Evolutionary conservation across 35 echinoderm and acorn worm species (phyloP), one percentile per base, ranked within the genome.

Genomic region (Holothuria glaberrima): DNA sequence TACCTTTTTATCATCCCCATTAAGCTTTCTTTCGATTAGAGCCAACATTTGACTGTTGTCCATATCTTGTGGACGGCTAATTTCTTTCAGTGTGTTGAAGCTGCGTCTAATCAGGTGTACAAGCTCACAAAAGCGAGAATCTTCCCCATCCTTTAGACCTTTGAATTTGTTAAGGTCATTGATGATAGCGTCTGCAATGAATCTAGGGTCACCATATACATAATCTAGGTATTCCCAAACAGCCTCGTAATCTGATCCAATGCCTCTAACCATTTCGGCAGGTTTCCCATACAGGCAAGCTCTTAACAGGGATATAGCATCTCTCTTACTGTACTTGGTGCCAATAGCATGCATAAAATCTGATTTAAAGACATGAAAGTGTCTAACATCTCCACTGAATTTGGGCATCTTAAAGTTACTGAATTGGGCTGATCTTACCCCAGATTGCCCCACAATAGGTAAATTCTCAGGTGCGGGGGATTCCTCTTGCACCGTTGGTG

Each of bases 101-200:
- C 93, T 94, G 17, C 93, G 65, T 61, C 84, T 73, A 13, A 92
- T 58, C 17, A 94, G 86, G 38, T 92, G 89, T 1, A 92, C 93
- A 17, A 91, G 54, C 24, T 94, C 86, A 72, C 75, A 92, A 59
- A 92, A 82, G 9, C 60, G 18, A 0, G 22, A 48, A 85, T 91
- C 83, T 59, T 94, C 93, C 4, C 74, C 46, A n/a, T n/a, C n/a
- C n/a, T n/a, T n/a, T n/a, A n/a, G n/a, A n/a, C n/a, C n/a, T n/a
- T n/a, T n/a, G n/a, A 94, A 92, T 54, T 83, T 94, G 26, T 70
- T 86, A 7, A 94, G 65, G 70, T 91, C 93, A 48, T 94, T 50
- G 4, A 91, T 91, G 6, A 91, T 71, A 6, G 88, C 80, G 48
- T 91, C 93, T 12, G 89, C 71, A 54, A 94, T 88, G 59, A 91